Conservation (phyloP, 2,888 invertebrate genomes). For the Eretmocerus hayati region DNA sequence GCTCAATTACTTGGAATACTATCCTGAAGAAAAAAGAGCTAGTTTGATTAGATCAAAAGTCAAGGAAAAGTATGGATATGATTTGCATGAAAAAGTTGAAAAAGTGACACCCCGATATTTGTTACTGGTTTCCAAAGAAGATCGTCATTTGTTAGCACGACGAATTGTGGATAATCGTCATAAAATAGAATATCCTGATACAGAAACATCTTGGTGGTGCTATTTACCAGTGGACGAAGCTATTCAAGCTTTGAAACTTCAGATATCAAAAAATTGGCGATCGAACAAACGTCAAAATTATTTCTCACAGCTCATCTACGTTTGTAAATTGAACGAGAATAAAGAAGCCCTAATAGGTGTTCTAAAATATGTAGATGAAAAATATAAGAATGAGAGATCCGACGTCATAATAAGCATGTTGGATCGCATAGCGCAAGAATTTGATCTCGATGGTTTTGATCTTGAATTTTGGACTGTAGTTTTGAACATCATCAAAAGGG, state of each 20-base stretch:
- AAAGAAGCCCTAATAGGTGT: slow-evolving; percentile 30
- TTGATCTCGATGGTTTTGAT: slow-evolving; percentile 27
- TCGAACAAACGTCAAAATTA: slow-evolving; percentile 21
- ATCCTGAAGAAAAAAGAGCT: slow-evolving; percentile 26
- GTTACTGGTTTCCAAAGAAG: slow-evolving; percentile 27
- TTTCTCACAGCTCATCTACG: slow-evolving; percentile 32
- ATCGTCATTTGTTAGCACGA: slow-evolving; percentile 29
- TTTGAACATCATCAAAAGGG: slow-evolving; percentile 28
- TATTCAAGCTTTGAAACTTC: slow-evolving; percentile 27
- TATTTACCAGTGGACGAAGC: slow-evolving; percentile 31
- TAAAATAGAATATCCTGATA: neutral
- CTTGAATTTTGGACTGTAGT: slow-evolving; percentile 33
- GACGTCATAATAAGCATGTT: slow-evolving; percentile 23
- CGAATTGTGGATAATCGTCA: slow-evolving; percentile 25
- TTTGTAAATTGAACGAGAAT: slow-evolving; percentile 39
- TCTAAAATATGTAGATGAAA: slow-evolving; percentile 30
- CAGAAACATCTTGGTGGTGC: slow-evolving; percentile 29
- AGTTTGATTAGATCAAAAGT: slow-evolving; percentile 28
- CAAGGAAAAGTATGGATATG: slow-evolving; percentile 24
- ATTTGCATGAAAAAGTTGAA: slow-evolving; percentile 23
- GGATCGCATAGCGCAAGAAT: slow-evolving; percentile 15
- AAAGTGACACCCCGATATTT: slow-evolving; percentile 25
- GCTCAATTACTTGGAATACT: slow-evolving; percentile 26
- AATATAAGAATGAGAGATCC: slow-evolving; percentile 36
- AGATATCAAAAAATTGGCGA: slow-evolving; percentile 26